Conservation (phyloP, 2,888 invertebrate species). For the Nezara viridula region DNA sequence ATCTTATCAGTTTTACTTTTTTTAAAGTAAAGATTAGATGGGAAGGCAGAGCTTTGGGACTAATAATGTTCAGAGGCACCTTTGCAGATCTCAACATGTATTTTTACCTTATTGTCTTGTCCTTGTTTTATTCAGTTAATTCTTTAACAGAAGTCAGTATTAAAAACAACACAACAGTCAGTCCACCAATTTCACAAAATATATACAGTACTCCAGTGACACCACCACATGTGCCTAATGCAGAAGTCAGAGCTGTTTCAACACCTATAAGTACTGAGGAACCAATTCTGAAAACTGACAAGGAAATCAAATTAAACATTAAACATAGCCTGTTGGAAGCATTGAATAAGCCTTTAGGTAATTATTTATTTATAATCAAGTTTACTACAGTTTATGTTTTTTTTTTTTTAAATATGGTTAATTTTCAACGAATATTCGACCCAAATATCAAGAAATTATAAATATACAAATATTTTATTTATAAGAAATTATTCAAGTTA, state of each 20-base stretch:
- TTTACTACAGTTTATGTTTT: not conserved
- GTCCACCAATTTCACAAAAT: not conserved
- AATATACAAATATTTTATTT: not conserved
- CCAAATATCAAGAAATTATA: not conserved
- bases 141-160: not conserved
- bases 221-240: not conserved
- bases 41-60: constrained; percentile 16
- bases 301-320: not conserved
- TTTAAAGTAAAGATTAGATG: constrained; percentile 10
- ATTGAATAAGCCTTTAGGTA: not conserved
- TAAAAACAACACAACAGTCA: not conserved
- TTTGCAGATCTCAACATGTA: not conserved
- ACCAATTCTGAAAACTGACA: not conserved
- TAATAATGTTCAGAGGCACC: not conserved
- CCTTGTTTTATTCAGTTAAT: not conserved
- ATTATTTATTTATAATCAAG: not conserved
- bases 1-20: constrained; percentile 41
- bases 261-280: not conserved
- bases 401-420: too few species aligned
- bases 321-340: not conserved
- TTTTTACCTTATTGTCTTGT: not conserved
- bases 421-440: too few species aligned
- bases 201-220: not conserved
- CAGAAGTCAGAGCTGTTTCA: not conserved
- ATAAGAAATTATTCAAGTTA: not conserved